Base-by-base conservation (phyloP, 1,140 invertebrate species). In the Lasioglossum baleicum region DNA sequence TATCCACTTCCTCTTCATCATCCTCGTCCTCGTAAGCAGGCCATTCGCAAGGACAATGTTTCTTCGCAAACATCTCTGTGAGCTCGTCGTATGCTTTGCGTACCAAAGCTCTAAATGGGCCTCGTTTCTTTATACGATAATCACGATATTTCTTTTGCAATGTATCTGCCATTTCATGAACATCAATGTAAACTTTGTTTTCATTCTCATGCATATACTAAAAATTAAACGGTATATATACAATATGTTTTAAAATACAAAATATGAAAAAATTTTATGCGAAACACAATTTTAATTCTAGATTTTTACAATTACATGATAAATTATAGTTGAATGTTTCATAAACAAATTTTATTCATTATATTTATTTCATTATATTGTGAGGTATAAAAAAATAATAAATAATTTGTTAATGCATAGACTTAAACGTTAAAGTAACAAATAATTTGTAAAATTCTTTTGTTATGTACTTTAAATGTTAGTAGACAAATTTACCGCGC, bases 141-240 rank as follows among this genome's bases (percentile, higher is more conserved):
- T 97, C 96, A 26, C 94, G 94, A 90, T 96, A 96, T 84, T 94
- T 94, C 87, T 94, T 94, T 93, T 95, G 95, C 48, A 97, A 93
- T 83, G 94, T 93, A 88, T 95, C 95, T 83, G 96, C 95, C 96
- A 97, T 96, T 89, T 95, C 94, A 84, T 95, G 94, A 48, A 96
- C 94, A 94, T 96, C 95, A 72, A 96, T 94, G 84, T 95, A 96
- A 2, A 95, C 95, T 89, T 95, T 95, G 82, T 96, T 95, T 81
- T 95, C 95, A 91, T 96, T 95, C 85, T 96, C 95, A 77, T 95
- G 95, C 61, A 96, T 93, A 89, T 96, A 96, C 93, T 96, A 95
- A 53, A 68, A 51, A 70, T 66, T 65, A 61, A 61, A 58, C 35
- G 35, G 35, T 35, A 35, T 35, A 35, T 35, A 35, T 35, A 40